Conservation (phyloP, 2,888 invertebrate species). For the Drosophila tanythrix region DNA sequence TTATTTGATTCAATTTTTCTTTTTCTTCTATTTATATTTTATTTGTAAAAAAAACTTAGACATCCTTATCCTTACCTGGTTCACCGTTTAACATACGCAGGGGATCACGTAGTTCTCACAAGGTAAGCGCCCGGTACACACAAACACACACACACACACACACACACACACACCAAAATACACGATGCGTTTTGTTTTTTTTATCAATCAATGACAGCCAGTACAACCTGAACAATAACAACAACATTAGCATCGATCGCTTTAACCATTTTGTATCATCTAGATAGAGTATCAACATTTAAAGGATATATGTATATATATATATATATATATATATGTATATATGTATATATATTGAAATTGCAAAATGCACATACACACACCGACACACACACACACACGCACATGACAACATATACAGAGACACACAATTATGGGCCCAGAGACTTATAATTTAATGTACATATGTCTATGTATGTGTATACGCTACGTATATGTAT, state of each 20-base stretch:
- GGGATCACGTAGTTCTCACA: conserved; percentile 95
- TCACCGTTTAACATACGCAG: conserved; percentile 97
- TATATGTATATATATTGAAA: neutral
- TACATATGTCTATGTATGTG: conserved; percentile 1
- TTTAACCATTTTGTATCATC: conserved; percentile 46
- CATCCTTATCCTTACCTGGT: conserved; percentile 97
- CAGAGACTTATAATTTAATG: conserved; percentile 2
- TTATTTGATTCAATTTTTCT: conserved; percentile 79
- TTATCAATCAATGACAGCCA: conserved; percentile 51
- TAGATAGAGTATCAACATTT: conserved; percentile 20
- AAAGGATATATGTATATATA: conserved; percentile 3
- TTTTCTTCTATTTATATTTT: conserved; percentile 73
- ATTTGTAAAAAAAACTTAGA: conserved; percentile 86
- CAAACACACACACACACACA: conserved; percentile 12
- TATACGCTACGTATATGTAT: neutral
- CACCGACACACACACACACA: neutral
- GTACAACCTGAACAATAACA: conserved; percentile 52
- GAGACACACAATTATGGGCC: conserved; percentile 7
- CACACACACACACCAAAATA: conserved; percentile 16
- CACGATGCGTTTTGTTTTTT: conserved; percentile 34
- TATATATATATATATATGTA: conserved; percentile 3
- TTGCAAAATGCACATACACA: conserved; percentile 16
- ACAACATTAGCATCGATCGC: conserved; percentile 32
- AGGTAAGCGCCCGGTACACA: conserved; percentile 82
- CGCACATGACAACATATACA: neutral